Evolutionary conservation across 30 jellyfish, hydroid and myxozoan genomes (phyloP).

Genomic region (Rhopilema esculentum): DNA sequence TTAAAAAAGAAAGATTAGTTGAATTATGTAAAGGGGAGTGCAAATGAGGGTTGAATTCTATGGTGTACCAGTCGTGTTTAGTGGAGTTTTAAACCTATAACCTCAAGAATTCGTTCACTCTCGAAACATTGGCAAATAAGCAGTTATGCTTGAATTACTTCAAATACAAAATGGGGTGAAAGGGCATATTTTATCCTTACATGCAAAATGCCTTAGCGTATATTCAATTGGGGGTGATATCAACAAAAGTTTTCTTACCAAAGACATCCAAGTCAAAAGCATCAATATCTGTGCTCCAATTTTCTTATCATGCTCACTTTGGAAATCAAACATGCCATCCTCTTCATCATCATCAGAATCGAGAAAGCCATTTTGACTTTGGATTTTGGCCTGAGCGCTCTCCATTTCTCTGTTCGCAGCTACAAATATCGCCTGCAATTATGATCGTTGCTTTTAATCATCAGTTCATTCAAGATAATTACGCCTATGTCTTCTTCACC

Average conservation of each 20-base stretch:
- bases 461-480: not conserved
- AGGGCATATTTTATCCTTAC: not conserved
- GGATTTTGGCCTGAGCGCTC: not conserved
- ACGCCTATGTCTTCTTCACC: not conserved
- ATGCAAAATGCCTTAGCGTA: not conserved
- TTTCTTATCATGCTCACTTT: slow-evolving; percentile 47
- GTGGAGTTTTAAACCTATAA: no score
- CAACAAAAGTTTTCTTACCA: slow-evolving; percentile 18
- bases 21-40: not conserved
- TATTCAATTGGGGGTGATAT: not conserved
- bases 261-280: slow-evolving; percentile 52
- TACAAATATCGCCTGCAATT: no score
- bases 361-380: not conserved
- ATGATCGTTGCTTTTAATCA: not conserved
- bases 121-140: no score
- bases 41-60: not conserved
- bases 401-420: no score
- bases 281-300: slow-evolving; percentile 28
- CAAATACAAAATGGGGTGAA: not conserved
- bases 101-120: no score
- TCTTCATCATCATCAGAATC: slow-evolving; percentile 33
- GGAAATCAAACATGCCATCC: slow-evolving; percentile 39
- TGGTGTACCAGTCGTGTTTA: not conserved
- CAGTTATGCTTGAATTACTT: no score
- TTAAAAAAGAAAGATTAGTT: not conserved